Conservation (phyloP, 2,888 invertebrate species). For the Pachliopta kotzebuea region DNA sequence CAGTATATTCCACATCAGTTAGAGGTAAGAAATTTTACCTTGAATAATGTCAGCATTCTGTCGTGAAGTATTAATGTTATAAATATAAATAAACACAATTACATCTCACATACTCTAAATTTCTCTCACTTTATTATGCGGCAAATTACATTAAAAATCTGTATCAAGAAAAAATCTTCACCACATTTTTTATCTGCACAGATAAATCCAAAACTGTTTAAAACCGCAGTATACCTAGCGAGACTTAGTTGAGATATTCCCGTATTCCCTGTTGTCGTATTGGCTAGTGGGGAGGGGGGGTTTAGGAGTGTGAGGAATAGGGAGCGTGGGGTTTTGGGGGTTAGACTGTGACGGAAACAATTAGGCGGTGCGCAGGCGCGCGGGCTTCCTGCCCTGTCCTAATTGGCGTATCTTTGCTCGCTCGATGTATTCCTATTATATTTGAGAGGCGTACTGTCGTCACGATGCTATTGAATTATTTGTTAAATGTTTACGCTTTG, state of each 20-base stretch:
- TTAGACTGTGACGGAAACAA: constrained; percentile 56
- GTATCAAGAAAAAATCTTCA: neutral
- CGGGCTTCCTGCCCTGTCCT: constrained; percentile 58
- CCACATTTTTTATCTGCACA: neutral
- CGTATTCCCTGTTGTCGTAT: constrained; percentile 16
- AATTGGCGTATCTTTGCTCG: constrained; percentile 73
- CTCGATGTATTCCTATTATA: constrained; percentile 65
- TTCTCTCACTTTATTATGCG: too few relatives aligned
- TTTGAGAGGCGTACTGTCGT: constrained; percentile 51
- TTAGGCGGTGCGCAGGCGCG: constrained; percentile 74
- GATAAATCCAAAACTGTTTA: constrained; percentile 24
- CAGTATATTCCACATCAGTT: too few relatives aligned
- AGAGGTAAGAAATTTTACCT: too few relatives aligned
- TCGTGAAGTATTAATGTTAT: too few relatives aligned
- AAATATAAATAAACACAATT: too few relatives aligned
- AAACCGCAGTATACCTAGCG: constrained; percentile 36
- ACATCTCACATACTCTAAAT: too few relatives aligned
- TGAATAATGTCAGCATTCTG: too few relatives aligned
- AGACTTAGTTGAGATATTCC: constrained; percentile 18
- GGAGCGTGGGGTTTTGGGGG: constrained; percentile 10
- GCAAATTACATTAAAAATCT: neutral
- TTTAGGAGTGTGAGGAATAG: constrained; percentile 12
- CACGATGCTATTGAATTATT: constrained; percentile 26
- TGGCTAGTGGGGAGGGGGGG: constrained; percentile 13
- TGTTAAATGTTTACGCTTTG: constrained; percentile 28